Base-by-base conservation (phyloP, 1,140 invertebrate genomes). In the Oscheius sp. region DNA sequence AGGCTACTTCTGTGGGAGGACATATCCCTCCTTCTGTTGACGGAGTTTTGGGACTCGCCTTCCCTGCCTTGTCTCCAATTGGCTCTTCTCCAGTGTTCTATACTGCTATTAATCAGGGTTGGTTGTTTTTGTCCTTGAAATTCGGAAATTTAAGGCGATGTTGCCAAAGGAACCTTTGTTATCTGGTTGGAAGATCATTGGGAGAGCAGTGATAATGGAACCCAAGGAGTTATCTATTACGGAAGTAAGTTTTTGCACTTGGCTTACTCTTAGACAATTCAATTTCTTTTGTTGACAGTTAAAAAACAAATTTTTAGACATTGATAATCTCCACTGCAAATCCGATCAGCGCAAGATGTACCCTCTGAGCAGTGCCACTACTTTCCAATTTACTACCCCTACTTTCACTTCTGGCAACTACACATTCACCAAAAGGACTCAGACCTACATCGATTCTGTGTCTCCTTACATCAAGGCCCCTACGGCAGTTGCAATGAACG, bases 381-480 rank as follows among this genome's bases (percentile, higher is more conserved):
- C 7, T 4, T 55, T 55, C 23, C 49, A 55, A 23, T 55, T 55
- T 26, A 55, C 49, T 55, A 55, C 23, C 49, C 49, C 49, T 55
- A 4, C 49, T 26, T 15, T 55, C 7, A 13, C 49, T 13, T 15
- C 28, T 23, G 49, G 49, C 15, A 55, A 55, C 49, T 55, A 55
- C 23, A 7, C 15, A 26, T 55, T 20, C 23, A 55, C 15, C 4
- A 7, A 7, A 23, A 55, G 49, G 23, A 23, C 61, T 26, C 61
- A 63, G 31, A 63, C 61, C 61, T 18, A n/a, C 31, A 34, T 63
- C 31, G 61, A 63, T 32, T 63, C 61, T 10, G 29, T 32, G 7
- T 63, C 61, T 32, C 61, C 10, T 10, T 63, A 15, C 61, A 63
- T 63, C 18, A 26, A 26, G 7, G 61, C 61, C 35, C 61, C 61